These are phyloP conservation scores for Gymnosoma rotundatum DNA, from an alignment of 2,888 invertebrate species.

Conservation along the genomic window DNA sequence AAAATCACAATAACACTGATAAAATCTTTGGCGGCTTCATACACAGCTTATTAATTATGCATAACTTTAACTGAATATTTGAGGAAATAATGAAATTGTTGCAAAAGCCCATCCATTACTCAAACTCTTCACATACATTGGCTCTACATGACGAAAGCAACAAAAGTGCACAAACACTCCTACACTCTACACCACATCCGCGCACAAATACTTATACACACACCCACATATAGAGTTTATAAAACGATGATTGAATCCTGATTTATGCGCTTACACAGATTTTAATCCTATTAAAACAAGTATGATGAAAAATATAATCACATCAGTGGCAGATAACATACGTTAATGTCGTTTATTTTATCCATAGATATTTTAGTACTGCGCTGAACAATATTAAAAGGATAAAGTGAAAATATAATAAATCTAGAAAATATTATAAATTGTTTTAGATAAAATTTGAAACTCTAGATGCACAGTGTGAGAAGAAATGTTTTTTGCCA, in stretches of 20 bases:
- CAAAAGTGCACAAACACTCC: no score
- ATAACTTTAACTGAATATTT: constrained; percentile 54
- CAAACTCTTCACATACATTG: not conserved
- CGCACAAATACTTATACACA: not conserved
- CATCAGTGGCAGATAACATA: constrained; percentile 68
- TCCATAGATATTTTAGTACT: not conserved
- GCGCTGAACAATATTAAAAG: constrained; percentile 36
- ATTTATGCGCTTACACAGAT: constrained; percentile 75
- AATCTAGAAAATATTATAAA: constrained; percentile 42
- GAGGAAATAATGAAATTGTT: constrained; percentile 55
- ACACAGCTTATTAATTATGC: constrained; percentile 52
- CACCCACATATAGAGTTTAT: not conserved
- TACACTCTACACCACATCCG: no score
- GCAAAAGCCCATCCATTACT: constrained; percentile 28
- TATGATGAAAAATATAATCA: constrained; percentile 70
- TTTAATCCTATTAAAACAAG: constrained; percentile 73
- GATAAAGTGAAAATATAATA: constrained; percentile 51
- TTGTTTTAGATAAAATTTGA: constrained; percentile 18
- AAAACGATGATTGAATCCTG: constrained; percentile 74
- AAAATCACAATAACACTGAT: no score
- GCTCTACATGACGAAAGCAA: not conserved
- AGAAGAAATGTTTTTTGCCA: not conserved
- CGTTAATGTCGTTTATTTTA: constrained; percentile 60
- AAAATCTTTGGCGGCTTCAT: no score
- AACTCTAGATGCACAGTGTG: not conserved